Base-by-base conservation (phyloP, 1,140 invertebrate species). In the Berghia stephanieae region DNA sequence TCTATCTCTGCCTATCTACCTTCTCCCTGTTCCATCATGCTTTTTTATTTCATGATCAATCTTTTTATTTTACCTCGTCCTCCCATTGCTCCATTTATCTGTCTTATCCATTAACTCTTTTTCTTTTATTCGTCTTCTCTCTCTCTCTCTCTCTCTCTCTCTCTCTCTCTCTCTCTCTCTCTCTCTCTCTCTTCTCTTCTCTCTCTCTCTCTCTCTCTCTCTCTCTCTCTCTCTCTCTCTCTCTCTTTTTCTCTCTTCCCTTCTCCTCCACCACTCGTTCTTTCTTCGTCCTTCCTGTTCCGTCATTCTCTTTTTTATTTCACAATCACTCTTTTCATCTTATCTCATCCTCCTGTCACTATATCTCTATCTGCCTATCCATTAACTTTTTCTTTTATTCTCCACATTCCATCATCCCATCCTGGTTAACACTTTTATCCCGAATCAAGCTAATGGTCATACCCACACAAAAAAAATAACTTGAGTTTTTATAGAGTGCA, bases 1-100 rank as follows among this genome's bases (percentile, higher is more conserved):
- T 67, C 18, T 69, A 34, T 69, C 38, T 38, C 57, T 63, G 36
- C 21, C 43, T n/a, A 31, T 67, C 69, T 73, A 42, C 63, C 44
- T 52, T 46, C 31, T 46, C 60, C 21, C 18, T 13, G 75, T 72
- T 63, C 72, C 0, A 36, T 70, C 44, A 3, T 57, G 8, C 40
- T 18, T 38, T 0, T 34, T 46, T 63, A 8, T 46, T 34, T 73
- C 27, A 31, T 49, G 8, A 3, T 44, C 10, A 40, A 31, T 1
- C n/a, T 44, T 43, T 8, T 1, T 1, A 40, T 71, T n/a, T 44
- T 31, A 4, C 34, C 43, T 71, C 42, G 42, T 38, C 40, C 3
- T 27, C 18, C 60, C 16, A 2, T 16, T 55, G 21, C 34, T 36
- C 3, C 31, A 21, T 38, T 31, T 3, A 36, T 49, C 24, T 21